Evolutionary conservation across 2,797 vertebrate species (phyloP).

Genomic region (Helicolenus hilgendorfi): DNA sequence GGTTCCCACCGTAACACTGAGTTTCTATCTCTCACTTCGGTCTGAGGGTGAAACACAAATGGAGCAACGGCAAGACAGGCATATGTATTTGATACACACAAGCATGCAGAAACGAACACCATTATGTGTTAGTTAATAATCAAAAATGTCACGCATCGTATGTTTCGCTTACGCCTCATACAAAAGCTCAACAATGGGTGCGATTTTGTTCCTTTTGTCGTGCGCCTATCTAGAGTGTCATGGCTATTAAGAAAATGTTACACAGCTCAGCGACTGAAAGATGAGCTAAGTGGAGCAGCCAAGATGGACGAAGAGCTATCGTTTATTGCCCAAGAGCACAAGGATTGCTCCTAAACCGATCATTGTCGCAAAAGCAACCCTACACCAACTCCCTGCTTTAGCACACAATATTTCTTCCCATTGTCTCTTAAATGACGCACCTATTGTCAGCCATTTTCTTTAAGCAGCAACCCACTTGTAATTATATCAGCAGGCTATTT

Average conservation of each 20-base stretch:
- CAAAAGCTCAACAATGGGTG: constrained; percentile 71
- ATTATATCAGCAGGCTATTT: constrained; percentile 50
- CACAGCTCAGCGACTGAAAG: constrained; percentile 67
- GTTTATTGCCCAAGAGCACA: constrained; percentile 64
- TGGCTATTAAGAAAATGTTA: constrained; percentile 28
- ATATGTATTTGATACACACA: constrained; percentile 19
- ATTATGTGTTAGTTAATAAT: constrained; percentile 39
- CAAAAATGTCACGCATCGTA: constrained; percentile 53
- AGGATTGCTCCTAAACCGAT: constrained; percentile 49
- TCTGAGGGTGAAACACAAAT: neutral
- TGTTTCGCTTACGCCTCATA: constrained; percentile 48
- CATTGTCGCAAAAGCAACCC: constrained; percentile 43
- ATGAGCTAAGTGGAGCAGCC: constrained; percentile 74
- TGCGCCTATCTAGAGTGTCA: constrained; percentile 60
- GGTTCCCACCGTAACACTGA: neutral
- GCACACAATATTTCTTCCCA: constrained; percentile 34
- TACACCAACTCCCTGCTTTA: constrained; percentile 49
- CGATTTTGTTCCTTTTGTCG: constrained; percentile 66
- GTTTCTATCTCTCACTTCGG: constrained; percentile 3
- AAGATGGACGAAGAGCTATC: constrained; percentile 58
- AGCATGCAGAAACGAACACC: constrained; percentile 27
- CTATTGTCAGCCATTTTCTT: constrained; percentile 62
- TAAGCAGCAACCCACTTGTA: constrained; percentile 42
- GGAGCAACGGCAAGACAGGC: neutral
- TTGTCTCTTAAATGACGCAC: constrained; percentile 28